These are phyloP conservation scores for Oppia nitens DNA, from an alignment of 1,140 invertebrate species.

Conservation along the genomic window DNA sequence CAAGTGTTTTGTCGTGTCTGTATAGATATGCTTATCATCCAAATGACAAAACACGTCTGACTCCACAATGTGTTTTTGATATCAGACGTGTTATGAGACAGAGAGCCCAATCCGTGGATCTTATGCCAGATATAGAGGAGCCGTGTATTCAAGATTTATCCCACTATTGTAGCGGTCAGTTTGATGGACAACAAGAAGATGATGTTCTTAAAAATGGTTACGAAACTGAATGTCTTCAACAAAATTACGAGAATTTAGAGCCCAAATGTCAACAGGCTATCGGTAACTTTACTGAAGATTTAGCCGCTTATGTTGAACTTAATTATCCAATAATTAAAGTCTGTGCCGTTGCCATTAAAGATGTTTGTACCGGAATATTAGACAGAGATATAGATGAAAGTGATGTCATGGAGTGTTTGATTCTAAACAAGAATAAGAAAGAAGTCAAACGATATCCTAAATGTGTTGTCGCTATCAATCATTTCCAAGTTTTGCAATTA, in stretches of 20 bases:
- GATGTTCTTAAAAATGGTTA: not conserved
- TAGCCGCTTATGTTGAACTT: conserved; percentile 64
- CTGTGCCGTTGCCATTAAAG: conserved; percentile 63
- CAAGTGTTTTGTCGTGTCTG: conserved; percentile 75
- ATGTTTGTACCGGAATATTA: conserved; percentile 45
- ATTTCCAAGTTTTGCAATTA: conserved; percentile 49
- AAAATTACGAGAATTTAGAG: conserved; percentile 53
- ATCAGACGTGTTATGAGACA: conserved; percentile 78
- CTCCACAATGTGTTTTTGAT: conserved; percentile 42
- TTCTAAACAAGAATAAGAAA: conserved; percentile 74
- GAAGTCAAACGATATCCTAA: conserved; percentile 45
- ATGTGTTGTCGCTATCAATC: conserved; percentile 82
- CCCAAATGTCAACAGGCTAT: conserved; percentile 50
- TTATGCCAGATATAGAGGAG: conserved; percentile 84
- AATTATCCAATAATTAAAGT: conserved; percentile 65
- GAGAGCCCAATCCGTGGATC: conserved; percentile 71
- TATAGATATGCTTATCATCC: conserved; percentile 66
- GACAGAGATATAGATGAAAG: conserved; percentile 30
- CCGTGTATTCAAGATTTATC: conserved; percentile 70
- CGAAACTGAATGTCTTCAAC: conserved; percentile 75
- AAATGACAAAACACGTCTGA: conserved; percentile 38
- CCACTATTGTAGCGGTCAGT: conserved; percentile 52
- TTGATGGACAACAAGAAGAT: no score
- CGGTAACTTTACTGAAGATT: conserved; percentile 72
- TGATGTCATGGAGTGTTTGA: conserved; percentile 81